Base-by-base conservation (phyloP, 2,113 vertebrate genomes). In the Recurvirostra avosetta region DNA sequence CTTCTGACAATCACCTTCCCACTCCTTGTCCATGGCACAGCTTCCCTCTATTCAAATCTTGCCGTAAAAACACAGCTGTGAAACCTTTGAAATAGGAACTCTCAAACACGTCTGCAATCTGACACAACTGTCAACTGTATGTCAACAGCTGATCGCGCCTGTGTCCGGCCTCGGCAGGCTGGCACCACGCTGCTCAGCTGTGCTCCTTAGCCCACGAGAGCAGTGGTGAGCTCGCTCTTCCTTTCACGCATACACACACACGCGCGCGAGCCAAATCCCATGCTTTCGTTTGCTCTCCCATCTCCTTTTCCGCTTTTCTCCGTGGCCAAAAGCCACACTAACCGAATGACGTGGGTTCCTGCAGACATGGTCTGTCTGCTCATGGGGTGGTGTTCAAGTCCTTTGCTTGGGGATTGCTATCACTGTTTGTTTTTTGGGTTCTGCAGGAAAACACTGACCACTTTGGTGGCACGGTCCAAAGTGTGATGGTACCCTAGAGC, bases 321-420 rank as follows among this genome's bases (percentile, higher is more conserved):
- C 17, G 1, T 0, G 3, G 29, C 61, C 82, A 62, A 82, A 72
- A 81, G 59, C 59, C 66, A 22, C 18, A 1, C 6, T 2, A 1
- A 7, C 0, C 0, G 3, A 11, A 49, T 0, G 27, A 5, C 0
- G 0, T 1, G 1, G 29, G 11, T 38, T 8, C 34, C 56, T 5
- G 47, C 4, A 16, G 38, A 58, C 50, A 68, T 0, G 7, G 45
- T 34, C 11, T 77, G 32, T 22, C 53, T 0, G 1, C 32, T 27
- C 53, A 6, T 12, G 23, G 55, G 29, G 15, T 47, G 71, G 22
- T 15, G 43, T 56, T 73, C 19, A 73, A 63, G n/a, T n/a, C 15
- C 47, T 59, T 89, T 4, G 1, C 26, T 38, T 50, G n/a, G 16
- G 38, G 16, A 12, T 11, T 43, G 22, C 22, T 67, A 15, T 18